phyloP scores from a whole-genome alignment of 35 echinoderm and acorn worm species.

The Anneissia japonica region DNA sequence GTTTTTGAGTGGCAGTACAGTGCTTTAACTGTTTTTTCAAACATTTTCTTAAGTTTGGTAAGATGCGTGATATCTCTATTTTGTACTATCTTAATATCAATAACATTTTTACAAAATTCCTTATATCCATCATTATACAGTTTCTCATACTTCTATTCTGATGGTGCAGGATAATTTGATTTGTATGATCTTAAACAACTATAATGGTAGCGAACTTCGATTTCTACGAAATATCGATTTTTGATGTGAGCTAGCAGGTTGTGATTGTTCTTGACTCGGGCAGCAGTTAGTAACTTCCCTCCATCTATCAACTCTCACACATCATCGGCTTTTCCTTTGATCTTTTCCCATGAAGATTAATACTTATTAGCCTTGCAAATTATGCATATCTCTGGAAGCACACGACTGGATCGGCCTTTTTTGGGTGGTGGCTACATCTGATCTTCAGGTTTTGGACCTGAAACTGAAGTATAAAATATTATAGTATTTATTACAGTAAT shows the following conservation, averaged over 20 bases:
- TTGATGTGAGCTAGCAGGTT: conserved; percentile 6
- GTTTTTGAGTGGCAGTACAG: too few relatives aligned
- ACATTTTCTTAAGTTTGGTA: conserved; percentile 6
- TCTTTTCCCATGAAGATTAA: neutral
- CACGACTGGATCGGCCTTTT: neutral
- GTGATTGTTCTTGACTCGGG: neutral
- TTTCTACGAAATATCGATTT: conserved; percentile 23
- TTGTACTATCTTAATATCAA: conserved; percentile 7
- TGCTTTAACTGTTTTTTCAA: conserved; percentile 19
- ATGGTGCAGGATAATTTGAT: neutral
- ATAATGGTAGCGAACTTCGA: conserved; percentile 36
- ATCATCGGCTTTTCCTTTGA: neutral
- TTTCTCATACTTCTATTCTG: neutral
- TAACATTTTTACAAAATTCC: conserved; percentile 11
- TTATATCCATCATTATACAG: neutral
- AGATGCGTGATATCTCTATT: neutral
- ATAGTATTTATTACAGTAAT: too few relatives aligned
- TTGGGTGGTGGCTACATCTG: too few relatives aligned
- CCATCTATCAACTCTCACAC: conserved; percentile 19
- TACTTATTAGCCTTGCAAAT: neutral
- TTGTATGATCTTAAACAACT: conserved; percentile 26
- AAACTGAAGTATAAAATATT: too few relatives aligned
- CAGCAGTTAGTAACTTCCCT: neutral
- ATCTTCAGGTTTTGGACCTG: too few relatives aligned
- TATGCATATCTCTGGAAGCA: neutral